phyloP scores from a whole-genome alignment of 2,888 invertebrate genomes.

The Agrilus cyanescens region DNA sequence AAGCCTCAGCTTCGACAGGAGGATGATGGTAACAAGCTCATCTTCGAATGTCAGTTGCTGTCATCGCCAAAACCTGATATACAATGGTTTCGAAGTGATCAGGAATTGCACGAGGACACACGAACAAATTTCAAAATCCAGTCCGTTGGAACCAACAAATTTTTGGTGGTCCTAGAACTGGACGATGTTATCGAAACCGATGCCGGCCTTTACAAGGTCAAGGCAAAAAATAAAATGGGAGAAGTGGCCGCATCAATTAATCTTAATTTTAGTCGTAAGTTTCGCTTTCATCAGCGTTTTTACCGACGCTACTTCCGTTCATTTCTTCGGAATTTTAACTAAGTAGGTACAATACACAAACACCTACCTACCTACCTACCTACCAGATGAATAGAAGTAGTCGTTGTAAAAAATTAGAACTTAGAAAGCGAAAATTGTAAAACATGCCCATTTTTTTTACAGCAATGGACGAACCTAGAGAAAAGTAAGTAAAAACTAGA shows the following conservation, averaged over 20 bases:
- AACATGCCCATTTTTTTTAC: constrained; percentile 39
- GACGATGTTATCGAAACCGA: constrained; percentile 94
- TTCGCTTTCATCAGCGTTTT: constrained; percentile 9
- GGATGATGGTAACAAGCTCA: constrained; percentile 88
- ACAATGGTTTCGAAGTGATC: constrained; percentile 84
- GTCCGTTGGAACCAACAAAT: constrained; percentile 74
- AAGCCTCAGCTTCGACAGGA: constrained; percentile 95
- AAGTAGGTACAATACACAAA: too few species aligned
- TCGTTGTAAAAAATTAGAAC: background rate
- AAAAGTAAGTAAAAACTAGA: constrained; percentile 63
- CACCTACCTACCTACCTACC: too few species aligned
- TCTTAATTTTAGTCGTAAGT: constrained; percentile 96
- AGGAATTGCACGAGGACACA: constrained; percentile 68
- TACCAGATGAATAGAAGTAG: too few species aligned
- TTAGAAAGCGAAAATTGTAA: constrained; percentile 8
- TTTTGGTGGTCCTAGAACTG: constrained; percentile 82
- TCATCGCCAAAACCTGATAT: constrained; percentile 84
- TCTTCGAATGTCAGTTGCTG: constrained; percentile 87
- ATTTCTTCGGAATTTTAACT: too few species aligned
- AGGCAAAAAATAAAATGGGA: constrained; percentile 93
- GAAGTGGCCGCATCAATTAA: constrained; percentile 95
- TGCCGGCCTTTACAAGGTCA: constrained; percentile 93
- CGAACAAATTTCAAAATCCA: constrained; percentile 83
- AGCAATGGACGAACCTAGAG: constrained; percentile 92
- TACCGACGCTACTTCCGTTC: too few species aligned